phyloP scores from a whole-genome alignment of 2,888 invertebrate species.

The Itoplectis maculator region DNA sequence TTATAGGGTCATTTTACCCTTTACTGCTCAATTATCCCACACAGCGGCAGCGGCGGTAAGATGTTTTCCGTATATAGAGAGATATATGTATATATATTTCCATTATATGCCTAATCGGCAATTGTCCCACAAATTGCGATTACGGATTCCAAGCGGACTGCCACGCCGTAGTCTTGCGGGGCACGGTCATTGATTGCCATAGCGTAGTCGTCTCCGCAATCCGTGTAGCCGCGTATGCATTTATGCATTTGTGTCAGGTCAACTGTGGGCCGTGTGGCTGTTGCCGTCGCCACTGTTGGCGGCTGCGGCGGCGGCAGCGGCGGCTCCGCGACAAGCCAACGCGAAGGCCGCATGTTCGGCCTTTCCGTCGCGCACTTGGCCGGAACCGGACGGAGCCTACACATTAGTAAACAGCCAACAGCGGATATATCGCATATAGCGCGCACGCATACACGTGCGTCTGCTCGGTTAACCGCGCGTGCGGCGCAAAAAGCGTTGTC shows the following conservation, averaged over 20 bases:
- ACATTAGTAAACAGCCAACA: slow-evolving; percentile 33
- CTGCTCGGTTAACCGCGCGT: slow-evolving; percentile 68
- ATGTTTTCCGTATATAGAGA: no score
- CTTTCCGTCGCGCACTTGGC: slow-evolving; percentile 54
- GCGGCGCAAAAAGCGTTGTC: slow-evolving; percentile 12
- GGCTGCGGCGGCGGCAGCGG: slow-evolving; percentile 48
- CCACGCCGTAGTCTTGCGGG: slow-evolving; percentile 62
- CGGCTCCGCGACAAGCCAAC: slow-evolving; percentile 48
- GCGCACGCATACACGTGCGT: neutral
- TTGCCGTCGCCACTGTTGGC: neutral
- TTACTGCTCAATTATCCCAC: no score
- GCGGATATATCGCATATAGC: slow-evolving; percentile 2
- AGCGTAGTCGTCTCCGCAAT: slow-evolving; percentile 55
- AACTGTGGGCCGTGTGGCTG: slow-evolving; percentile 57
- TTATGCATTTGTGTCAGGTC: slow-evolving; percentile 72
- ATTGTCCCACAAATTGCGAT: slow-evolving; percentile 72
- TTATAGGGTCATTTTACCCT: no score
- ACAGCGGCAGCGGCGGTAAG: no score
- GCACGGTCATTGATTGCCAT: slow-evolving; percentile 73
- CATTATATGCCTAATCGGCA: slow-evolving; percentile 36
- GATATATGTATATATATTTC: no score
- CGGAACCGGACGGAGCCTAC: slow-evolving; percentile 63
- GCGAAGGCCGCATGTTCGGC: slow-evolving; percentile 64
- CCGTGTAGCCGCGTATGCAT: slow-evolving; percentile 60
- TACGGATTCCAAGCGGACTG: slow-evolving; percentile 69